These are phyloP conservation scores for Isotomurus palustris DNA, from an alignment of 2,888 invertebrate genomes.

Conservation along the genomic window DNA sequence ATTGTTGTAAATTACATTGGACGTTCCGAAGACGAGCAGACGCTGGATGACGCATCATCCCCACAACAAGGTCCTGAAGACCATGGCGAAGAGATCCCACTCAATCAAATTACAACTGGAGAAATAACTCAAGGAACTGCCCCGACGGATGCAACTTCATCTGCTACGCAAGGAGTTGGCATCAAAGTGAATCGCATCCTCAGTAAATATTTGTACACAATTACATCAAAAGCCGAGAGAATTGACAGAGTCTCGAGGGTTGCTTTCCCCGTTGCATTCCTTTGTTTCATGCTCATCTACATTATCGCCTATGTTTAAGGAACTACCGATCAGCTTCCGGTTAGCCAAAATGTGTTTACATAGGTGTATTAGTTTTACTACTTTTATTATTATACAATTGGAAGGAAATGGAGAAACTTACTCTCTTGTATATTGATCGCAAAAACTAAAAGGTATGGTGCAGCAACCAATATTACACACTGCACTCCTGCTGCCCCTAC, in stretches of 20 bases:
- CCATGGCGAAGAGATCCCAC: slow-evolving; percentile 18
- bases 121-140: slow-evolving; percentile 1
- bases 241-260: slow-evolving; percentile 30
- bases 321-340: no score
- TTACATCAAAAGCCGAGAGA: slow-evolving; percentile 20
- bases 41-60: background rate
- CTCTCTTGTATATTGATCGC: no score
- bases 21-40: background rate
- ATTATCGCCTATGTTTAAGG: no score
- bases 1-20: slow-evolving; percentile 39
- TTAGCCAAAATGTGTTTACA: no score
- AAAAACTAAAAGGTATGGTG: no score
- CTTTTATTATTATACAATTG: no score
- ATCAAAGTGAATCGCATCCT: background rate
- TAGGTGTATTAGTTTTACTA: no score
- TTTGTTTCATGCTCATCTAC: no score
- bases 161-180: background rate
- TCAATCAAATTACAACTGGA: slow-evolving; percentile 8
- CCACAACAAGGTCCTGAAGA: slow-evolving; percentile 3
- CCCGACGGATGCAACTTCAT: background rate
- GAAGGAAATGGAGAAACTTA: no score
- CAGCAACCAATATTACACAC: no score
- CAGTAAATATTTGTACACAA: slow-evolving; percentile 19
- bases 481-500: no score
- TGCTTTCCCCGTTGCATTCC: slow-evolving; percentile 24